These are phyloP conservation scores for Centropus bengalensis DNA, from an alignment of 2,113 vertebrate genomes.

Conservation along the genomic window DNA sequence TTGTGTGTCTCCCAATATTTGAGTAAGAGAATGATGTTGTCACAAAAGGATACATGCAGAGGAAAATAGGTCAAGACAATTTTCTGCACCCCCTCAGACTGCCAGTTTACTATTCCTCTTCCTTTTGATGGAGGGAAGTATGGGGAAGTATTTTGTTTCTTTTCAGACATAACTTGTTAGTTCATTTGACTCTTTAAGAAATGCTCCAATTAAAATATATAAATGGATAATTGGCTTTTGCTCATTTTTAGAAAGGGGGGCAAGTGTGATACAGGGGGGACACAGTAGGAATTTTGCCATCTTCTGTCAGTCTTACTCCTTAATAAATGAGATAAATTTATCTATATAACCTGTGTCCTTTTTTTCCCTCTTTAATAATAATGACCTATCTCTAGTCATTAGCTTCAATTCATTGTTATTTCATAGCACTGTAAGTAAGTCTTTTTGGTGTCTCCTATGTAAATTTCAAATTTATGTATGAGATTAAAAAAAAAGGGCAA, in stretches of 20 bases:
- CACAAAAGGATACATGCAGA: background rate
- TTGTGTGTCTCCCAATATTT: background rate
- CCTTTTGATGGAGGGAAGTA: background rate
- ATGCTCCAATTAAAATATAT: background rate
- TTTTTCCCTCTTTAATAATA: background rate
- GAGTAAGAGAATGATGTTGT: background rate
- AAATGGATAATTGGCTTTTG: background rate
- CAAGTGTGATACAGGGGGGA: no score
- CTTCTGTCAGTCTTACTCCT: conserved; percentile 14
- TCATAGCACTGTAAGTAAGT: background rate
- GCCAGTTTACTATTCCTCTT: background rate
- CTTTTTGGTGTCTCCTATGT: background rate
- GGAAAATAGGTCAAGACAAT: background rate
- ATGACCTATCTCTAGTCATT: background rate
- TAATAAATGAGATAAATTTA: conserved; percentile 1
- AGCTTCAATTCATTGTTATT: background rate
- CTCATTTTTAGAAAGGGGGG: background rate
- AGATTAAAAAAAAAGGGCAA: background rate
- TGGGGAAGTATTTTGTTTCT: background rate
- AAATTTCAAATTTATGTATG: background rate
- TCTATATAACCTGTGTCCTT: conserved; percentile 1
- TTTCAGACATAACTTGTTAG: conserved; percentile 25
- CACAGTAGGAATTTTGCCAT: background rate
- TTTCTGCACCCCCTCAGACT: background rate
- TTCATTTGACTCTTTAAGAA: conserved; percentile 13